Base-by-base conservation (phyloP, 2,797 vertebrate species). In the Sebastolobus alascanus region DNA sequence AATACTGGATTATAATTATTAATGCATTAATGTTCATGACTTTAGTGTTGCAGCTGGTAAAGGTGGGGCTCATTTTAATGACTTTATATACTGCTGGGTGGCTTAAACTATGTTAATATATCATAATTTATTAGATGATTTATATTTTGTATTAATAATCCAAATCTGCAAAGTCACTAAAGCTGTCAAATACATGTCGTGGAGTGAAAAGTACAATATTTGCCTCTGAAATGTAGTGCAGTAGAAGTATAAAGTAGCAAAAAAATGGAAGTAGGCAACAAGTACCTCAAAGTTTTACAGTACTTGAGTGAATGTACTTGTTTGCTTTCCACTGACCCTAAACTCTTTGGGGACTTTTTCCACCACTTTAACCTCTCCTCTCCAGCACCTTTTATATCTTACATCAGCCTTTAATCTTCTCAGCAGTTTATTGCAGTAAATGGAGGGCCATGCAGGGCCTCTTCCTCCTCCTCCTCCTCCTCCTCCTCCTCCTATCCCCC, bases 361-460 rank as follows among this genome's bases (percentile, higher is more conserved):
- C 50, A 56, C 29, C 16, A 37, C 59, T 52, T 73, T 52, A 35
- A 82, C 68, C 35, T 50, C 40, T 66, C 46, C 50, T 83, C 55
- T 76, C 9, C 9, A 50, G n/a, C 55, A 69, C 46, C 59, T 90
- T 90, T 84, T 33, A 69, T 52, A 52, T 83, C 40, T 64, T 22
- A 13, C 56, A 35, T 74, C 4, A 59, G 31, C 71, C 68, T 87
- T 56, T 82, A 78, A 72, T 78, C 71, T 74, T 29, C 79, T 68
- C 52, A 73, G 68, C 31, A 60, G 77, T 86, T 73, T 74, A 35
- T 77, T 79, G 76, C 87, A 79, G 75, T 75, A 68, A 76, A 76
- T 87, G 75, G 86, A 87, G 75, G 73, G 81, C 76, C 73, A 60
- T 84, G 81, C 84, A 37, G 84, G 81, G 82, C 86, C 87, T 70